Evolutionary conservation across 2,797 vertebrate species (phyloP).

Genomic region (Phrynocephalus forsythii): DNA sequence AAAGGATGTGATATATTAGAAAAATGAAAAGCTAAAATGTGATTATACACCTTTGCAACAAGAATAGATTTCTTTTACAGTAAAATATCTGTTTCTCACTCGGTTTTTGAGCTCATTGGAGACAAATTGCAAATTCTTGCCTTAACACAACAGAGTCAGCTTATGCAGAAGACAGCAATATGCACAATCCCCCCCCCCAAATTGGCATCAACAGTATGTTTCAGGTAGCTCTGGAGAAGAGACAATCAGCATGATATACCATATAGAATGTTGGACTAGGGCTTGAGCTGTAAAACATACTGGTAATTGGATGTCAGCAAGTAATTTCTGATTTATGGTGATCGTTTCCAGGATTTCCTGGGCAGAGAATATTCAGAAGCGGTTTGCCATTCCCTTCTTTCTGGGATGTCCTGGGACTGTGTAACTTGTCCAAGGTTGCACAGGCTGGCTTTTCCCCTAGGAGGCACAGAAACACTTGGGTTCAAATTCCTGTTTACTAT

Average conservation of each 20-base stretch:
- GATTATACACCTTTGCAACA: constrained; percentile 14
- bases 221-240: neutral
- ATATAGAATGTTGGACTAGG: too few species aligned
- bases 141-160: constrained; percentile 29
- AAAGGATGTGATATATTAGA: neutral
- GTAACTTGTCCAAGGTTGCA: too few species aligned
- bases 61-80: constrained; percentile 22
- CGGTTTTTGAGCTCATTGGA: constrained; percentile 29
- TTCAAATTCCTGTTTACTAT: too few species aligned
- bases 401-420: too few species aligned
- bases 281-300: too few species aligned
- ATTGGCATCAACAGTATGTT: neutral
- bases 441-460: too few species aligned
- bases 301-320: too few species aligned
- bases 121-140: constrained; percentile 43
- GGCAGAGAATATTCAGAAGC: too few species aligned
- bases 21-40: constrained; percentile 48
- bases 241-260: neutral
- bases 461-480: too few species aligned
- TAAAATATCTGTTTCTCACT: constrained; percentile 47
- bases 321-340: too few species aligned
- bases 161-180: constrained; percentile 23
- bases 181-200: neutral
- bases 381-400: too few species aligned
- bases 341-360: too few species aligned